Evolutionary conservation across 1,140 invertebrate genomes (phyloP).

Genomic region (Drosophila oshimai): DNA sequence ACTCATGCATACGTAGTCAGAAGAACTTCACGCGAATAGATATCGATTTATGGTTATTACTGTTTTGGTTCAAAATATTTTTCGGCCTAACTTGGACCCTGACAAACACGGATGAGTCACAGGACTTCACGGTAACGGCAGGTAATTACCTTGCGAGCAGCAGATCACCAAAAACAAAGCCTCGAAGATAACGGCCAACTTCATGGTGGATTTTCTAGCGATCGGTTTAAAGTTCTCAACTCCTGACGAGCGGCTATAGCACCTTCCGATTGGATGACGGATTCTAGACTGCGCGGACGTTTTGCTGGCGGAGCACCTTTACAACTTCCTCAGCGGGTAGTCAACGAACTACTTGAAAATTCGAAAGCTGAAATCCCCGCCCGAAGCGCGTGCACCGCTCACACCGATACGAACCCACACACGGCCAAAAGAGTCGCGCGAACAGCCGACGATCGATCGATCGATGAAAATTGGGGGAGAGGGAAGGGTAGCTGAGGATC

Average conservation of each 20-base stretch:
- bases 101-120: constrained; percentile 34
- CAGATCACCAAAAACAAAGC: constrained; percentile 49
- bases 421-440: constrained; percentile 22
- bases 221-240: constrained; percentile 18
- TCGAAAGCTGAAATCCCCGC: constrained; percentile 75
- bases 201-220: constrained; percentile 31
- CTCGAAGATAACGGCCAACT: constrained; percentile 27
- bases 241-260: constrained; percentile 40
- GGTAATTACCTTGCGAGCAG: constrained; percentile 57
- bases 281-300: constrained; percentile 72
- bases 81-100: not conserved
- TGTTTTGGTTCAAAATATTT: constrained; percentile 17
- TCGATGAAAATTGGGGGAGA: constrained; percentile 21
- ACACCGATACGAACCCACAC: constrained; percentile 9
- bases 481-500: constrained; percentile 4
- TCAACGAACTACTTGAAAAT: constrained; percentile 81
- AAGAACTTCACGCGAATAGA: constrained; percentile 31
- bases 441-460: constrained; percentile 57
- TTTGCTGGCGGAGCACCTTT: constrained; percentile 62
- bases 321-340: constrained; percentile 72
- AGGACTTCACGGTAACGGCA: constrained; percentile 1
- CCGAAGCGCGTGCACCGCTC: constrained; percentile 64
- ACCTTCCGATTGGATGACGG: constrained; percentile 63
- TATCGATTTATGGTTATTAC: constrained; percentile 35
- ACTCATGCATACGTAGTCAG: not conserved